Base-by-base conservation (phyloP, 2,113 vertebrate genomes). In the Aegotheles bennettii region DNA sequence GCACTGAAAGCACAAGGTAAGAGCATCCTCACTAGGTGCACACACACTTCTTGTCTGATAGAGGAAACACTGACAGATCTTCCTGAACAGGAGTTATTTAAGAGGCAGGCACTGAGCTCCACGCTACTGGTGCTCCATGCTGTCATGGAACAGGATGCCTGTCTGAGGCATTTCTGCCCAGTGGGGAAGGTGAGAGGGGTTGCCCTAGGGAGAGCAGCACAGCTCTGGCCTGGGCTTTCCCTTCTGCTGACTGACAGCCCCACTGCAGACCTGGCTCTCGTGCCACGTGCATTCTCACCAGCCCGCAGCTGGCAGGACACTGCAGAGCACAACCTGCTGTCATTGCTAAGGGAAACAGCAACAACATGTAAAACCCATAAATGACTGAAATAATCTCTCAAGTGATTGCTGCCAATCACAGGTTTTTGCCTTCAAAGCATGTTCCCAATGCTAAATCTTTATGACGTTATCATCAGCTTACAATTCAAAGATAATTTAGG, bases 211-310 rank as follows among this genome's bases (percentile, higher is more conserved):
- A 82, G 26, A 68, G 42, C 2, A 3, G 42, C 56, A 69, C 23
- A 57, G 54, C 29, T 69, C 57, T 56, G 36, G 29, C 56, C 65
- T 50, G 31, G 16, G 40, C 65, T 87, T 60, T 38, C 71, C 4
- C 0, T 25, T 63, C 60, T 56, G 18, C 48, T 76, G 77, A 29
- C 54, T 15, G 31, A 36, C 42, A 43, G 67, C 29, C 56, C 61
- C 0, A 0, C 2, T 3, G 26, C 88, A 91, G 60, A 14, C 19
- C 7, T 1, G 6, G 33, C 28, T 56, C 18, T 50, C 2, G 6
- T 4, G 64, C 21, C 42, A 67, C 24, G 11, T 7, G 6, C 31
- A 28, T 40, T 83, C 45, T 47, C 9, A 5, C 24, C 13, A 83
- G 80, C 56, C 43, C 84, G 89, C 59, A 69, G 67, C 79, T 48